A percentile compares a stretch with the other conserved stretches of the same genome.
Evolutionary conservation across 1,140 invertebrate species (phyloP).

Genomic region (Akabosia matsudoensis): DNA sequence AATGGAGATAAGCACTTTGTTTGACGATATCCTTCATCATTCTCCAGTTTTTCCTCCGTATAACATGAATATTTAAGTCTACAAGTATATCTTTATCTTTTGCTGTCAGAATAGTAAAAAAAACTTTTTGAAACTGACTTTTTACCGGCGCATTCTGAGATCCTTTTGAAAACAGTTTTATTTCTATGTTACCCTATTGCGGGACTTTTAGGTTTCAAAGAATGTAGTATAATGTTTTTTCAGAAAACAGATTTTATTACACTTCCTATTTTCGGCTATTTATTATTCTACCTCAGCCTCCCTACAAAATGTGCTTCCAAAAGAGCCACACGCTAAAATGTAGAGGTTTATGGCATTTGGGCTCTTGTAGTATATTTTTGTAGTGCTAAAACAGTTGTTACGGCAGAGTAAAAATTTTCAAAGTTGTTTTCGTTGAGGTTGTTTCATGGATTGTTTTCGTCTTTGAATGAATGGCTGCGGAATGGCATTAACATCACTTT

Average conservation of each 20-base stretch:
- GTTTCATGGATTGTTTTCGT: background rate
- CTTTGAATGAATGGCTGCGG: background rate
- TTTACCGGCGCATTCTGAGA: background rate
- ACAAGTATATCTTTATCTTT: background rate
- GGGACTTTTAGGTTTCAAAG: too few relatives aligned
- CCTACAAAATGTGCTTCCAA: too few relatives aligned
- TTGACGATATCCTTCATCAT: too few relatives aligned
- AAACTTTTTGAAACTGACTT: background rate
- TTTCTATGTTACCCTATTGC: too few relatives aligned
- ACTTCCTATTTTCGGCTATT: background rate
- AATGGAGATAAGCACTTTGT: too few relatives aligned
- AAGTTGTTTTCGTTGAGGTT: background rate
- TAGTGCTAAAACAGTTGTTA: background rate
- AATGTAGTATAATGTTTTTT: background rate
- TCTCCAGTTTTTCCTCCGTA: too few relatives aligned
- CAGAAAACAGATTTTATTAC: slow-evolving; percentile 14
- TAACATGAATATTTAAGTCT: background rate
- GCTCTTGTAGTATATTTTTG: too few relatives aligned
- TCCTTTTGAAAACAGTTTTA: too few relatives aligned
- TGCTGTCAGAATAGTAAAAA: background rate
- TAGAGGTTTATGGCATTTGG: too few relatives aligned
- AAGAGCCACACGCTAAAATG: too few relatives aligned
- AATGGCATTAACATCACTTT: background rate
- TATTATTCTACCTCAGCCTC: background rate
- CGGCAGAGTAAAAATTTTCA: background rate